phyloP scores from a whole-genome alignment of 2,113 vertebrate genomes.

The Sterrhoptilus dennistouni region DNA sequence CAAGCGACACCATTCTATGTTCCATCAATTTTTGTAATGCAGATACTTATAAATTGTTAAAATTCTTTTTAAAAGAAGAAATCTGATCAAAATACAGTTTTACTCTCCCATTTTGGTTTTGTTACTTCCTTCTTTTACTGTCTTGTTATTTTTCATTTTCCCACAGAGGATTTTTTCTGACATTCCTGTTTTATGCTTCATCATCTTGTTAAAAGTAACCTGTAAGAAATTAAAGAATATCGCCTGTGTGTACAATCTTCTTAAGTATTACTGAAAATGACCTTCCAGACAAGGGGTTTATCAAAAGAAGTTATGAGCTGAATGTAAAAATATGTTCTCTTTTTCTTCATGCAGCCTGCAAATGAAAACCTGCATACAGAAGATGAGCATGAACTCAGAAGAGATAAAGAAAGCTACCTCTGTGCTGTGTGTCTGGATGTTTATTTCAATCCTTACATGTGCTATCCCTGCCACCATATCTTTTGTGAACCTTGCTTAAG shows the following conservation, averaged over 20 bases:
- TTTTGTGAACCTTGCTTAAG: conserved; percentile 95
- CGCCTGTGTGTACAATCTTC: neutral
- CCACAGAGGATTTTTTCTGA: neutral
- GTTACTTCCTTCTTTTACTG: neutral
- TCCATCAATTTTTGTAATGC: neutral
- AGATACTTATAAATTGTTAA: neutral
- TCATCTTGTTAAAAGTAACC: neutral
- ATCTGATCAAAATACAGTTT: neutral
- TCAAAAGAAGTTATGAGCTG: neutral
- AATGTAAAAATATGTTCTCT: neutral
- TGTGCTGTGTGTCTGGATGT: conserved; percentile 92
- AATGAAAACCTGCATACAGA: conserved; percentile 69
- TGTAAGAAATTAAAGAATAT: neutral
- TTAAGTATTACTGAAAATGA: neutral
- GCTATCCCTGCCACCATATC: conserved; percentile 88
- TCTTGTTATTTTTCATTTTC: neutral
- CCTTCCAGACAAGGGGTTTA: neutral
- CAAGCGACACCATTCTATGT: neutral
- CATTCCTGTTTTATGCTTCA: neutral
- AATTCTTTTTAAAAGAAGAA: neutral
- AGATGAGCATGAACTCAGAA: conserved; percentile 71
- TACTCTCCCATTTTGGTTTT: neutral
- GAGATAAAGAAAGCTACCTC: conserved; percentile 84
- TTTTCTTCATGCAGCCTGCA: conserved; percentile 70
- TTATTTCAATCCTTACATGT: conserved; percentile 91